A percentile compares a stretch with the other conserved stretches of the same genome.
Evolutionary conservation across 2,797 vertebrate genomes (phyloP).

Genomic region (Silurus lanzhouensis): DNA sequence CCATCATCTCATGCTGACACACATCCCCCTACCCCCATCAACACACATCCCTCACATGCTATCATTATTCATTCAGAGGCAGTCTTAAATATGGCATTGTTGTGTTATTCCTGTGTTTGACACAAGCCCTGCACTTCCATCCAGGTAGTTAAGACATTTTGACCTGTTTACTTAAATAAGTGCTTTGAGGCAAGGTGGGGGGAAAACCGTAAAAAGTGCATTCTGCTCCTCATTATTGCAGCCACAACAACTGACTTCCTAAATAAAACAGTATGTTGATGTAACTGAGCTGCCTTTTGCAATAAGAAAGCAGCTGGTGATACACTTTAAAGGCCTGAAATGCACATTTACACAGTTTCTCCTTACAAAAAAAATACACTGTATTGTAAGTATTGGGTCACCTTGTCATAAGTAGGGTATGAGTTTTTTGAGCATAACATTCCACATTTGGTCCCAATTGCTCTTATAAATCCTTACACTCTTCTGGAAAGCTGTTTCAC

Average conservation of each 20-base stretch:
- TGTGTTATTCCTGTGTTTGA: constrained; percentile 9
- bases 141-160: background rate
- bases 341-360: background rate
- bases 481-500: too few species aligned
- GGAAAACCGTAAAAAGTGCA: background rate
- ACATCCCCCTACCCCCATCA: constrained; percentile 29
- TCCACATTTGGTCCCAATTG: too few species aligned
- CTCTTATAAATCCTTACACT: too few species aligned
- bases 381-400: too few species aligned
- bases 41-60: constrained; percentile 26
- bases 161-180: constrained; percentile 14
- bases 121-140: background rate
- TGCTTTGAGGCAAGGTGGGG: background rate
- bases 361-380: background rate
- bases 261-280: background rate
- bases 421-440: too few species aligned
- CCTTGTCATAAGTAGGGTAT: too few species aligned
- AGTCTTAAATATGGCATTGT: background rate
- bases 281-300: background rate
- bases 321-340: background rate
- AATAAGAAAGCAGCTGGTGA: background rate
- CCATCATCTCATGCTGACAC: constrained; percentile 40
- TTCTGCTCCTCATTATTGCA: background rate
- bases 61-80: constrained; percentile 20
- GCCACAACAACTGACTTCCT: background rate